A percentile compares a stretch with the other conserved stretches of the same genome.
These are phyloP conservation scores for Umimayanthus kanabou DNA, from an alignment of 92 coral and sea anemone genomes.

Conservation along the genomic window DNA sequence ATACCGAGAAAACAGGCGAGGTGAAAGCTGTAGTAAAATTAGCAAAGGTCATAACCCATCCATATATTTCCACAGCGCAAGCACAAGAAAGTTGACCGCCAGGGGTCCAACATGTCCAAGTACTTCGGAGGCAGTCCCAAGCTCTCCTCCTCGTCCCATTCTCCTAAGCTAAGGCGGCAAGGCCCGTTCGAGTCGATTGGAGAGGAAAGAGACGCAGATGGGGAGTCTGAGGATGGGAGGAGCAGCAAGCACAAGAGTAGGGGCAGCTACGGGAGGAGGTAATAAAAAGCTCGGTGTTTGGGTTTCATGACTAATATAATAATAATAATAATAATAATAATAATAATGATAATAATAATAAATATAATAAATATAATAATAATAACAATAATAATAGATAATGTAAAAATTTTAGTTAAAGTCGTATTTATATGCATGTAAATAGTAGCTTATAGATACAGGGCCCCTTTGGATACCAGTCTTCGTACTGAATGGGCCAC, in stretches of 20 bases:
- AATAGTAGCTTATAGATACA: too few species aligned
- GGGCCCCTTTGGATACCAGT: too few species aligned
- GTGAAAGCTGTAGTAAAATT: too few species aligned
- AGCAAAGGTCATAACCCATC: background rate
- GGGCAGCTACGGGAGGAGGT: background rate
- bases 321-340: too few species aligned
- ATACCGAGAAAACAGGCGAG: too few species aligned
- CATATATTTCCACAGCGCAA: constrained; percentile 46
- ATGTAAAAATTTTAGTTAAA: too few species aligned
- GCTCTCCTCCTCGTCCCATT: constrained; percentile 43
- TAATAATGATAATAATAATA: too few species aligned
- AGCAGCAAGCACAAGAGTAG: background rate
- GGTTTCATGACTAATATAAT: background rate
- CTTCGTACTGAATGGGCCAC: too few species aligned
- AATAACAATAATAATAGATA: too few species aligned
- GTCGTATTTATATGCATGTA: too few species aligned
- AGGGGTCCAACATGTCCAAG: constrained; percentile 96
- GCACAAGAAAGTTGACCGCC: constrained; percentile 76
- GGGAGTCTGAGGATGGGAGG: constrained; percentile 7
- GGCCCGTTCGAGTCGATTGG: constrained; percentile 63
- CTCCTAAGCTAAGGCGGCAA: constrained; percentile 66
- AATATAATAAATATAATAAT: too few species aligned
- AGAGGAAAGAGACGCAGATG: constrained; percentile 50
- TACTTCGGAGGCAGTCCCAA: constrained; percentile 56
- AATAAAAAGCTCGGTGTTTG: background rate